Conservation (phyloP, 2,888 invertebrate species). For the Drosophila cracens region DNA sequence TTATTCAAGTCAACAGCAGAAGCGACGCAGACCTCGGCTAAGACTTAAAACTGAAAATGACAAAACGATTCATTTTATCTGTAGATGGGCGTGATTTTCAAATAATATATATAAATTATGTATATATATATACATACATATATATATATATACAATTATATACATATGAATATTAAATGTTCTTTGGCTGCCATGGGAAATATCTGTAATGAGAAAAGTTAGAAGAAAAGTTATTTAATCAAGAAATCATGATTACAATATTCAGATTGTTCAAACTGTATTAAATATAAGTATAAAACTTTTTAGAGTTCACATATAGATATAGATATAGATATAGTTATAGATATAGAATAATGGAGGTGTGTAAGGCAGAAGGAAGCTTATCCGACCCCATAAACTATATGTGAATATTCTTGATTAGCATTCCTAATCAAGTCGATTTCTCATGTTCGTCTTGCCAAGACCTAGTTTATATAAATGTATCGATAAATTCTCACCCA, state of each 20-base stretch:
- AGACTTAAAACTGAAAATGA: slow-evolving; percentile 21
- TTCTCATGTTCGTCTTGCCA: not conserved
- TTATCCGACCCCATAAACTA: not conserved
- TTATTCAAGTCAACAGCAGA: slow-evolving; percentile 63
- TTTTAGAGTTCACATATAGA: not conserved
- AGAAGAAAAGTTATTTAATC: not conserved
- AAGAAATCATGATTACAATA: not conserved
- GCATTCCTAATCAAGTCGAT: not conserved
- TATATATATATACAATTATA: too few relatives aligned
- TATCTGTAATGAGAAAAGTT: not conserved
- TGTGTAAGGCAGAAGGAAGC: not conserved
- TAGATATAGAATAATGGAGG: not conserved
- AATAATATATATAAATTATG: not conserved
- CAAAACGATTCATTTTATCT: not conserved
- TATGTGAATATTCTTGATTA: not conserved
- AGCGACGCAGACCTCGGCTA: slow-evolving; percentile 5
- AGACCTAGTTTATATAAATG: not conserved
- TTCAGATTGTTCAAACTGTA: not conserved
- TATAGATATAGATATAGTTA: not conserved
- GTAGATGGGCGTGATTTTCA: not conserved
- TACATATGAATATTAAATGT: not conserved
- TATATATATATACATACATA: not conserved
- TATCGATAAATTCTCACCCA: not conserved
- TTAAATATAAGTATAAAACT: not conserved
- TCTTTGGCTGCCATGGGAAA: not conserved